A percentile compares a stretch with the other conserved stretches of the same genome.
These are phyloP conservation scores for Embiotoca jacksoni DNA, from an alignment of 2,113 vertebrate species.

Conservation along the genomic window DNA sequence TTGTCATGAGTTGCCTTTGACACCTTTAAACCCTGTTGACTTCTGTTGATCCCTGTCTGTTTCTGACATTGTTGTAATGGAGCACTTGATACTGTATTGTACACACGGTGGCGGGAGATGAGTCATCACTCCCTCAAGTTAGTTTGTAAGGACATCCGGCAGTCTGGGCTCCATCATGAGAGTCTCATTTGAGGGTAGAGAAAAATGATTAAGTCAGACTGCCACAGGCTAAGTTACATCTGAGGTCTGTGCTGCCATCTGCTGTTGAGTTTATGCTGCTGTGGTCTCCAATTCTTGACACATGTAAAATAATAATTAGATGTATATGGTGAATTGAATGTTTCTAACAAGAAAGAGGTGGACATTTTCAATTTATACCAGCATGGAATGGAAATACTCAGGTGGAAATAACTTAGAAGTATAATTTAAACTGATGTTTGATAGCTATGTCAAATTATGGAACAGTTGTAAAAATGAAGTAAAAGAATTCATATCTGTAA, in stretches of 20 bases:
- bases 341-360: background rate
- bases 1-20: background rate
- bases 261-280: conserved; percentile 33
- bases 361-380: too few species aligned
- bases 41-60: background rate
- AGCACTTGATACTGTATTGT: conserved; percentile 27
- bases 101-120: conserved; percentile 26
- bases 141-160: conserved; percentile 45
- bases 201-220: background rate
- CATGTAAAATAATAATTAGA: background rate
- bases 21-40: background rate
- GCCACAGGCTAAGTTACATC: background rate
- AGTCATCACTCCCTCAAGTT: conserved; percentile 43
- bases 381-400: too few species aligned
- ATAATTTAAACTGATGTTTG: too few species aligned
- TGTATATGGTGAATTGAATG: background rate
- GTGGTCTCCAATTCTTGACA: background rate
- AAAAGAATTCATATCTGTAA: too few species aligned
- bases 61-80: background rate
- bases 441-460: too few species aligned
- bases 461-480: too few species aligned
- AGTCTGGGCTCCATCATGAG: conserved; percentile 18
- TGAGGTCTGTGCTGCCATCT: conserved; percentile 73
- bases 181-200: background rate
- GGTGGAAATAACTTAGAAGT: too few species aligned